These are phyloP conservation scores for Azemiops feae DNA, from an alignment of 2,113 vertebrate species.

Conservation along the genomic window DNA sequence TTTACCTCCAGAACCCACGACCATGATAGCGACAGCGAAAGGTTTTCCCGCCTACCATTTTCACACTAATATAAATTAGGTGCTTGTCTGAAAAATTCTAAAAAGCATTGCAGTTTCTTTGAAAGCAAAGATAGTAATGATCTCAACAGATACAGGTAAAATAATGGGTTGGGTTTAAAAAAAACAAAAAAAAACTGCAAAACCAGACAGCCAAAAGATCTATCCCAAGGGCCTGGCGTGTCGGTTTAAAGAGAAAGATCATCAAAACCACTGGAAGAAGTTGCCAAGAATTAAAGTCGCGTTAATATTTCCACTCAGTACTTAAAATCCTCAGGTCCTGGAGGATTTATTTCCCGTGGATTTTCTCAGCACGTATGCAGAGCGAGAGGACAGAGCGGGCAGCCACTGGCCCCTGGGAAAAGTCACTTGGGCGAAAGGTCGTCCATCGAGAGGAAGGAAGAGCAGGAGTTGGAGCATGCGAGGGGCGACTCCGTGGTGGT, in stretches of 20 bases:
- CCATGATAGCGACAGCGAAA: conserved; percentile 40
- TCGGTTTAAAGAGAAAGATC: conserved; percentile 46
- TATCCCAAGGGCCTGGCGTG: conserved; percentile 40
- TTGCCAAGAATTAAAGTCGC: conserved; percentile 54
- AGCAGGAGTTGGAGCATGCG: conserved; percentile 79
- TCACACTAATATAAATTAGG: conserved; percentile 52
- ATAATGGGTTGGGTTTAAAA: conserved; percentile 32
- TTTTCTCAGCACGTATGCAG: conserved; percentile 58
- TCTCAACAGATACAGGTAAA: conserved; percentile 63
- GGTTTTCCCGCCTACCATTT: conserved; percentile 53
- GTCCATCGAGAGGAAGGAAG: conserved; percentile 81
- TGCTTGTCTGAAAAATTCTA: conserved; percentile 54
- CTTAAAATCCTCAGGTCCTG: conserved; percentile 59
- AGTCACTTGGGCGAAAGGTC: conserved; percentile 92
- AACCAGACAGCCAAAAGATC: conserved; percentile 49
- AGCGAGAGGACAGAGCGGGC: conserved; percentile 59
- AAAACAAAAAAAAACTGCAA: conserved; percentile 36
- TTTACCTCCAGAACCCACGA: conserved; percentile 57
- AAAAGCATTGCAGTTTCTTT: conserved; percentile 47
- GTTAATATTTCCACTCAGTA: conserved; percentile 48
- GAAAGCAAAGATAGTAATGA: conserved; percentile 63
- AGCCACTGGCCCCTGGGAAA: conserved; percentile 54
- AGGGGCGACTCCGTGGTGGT: conserved; percentile 84
- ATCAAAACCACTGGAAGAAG: conserved; percentile 60
- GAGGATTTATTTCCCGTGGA: conserved; percentile 58